These are phyloP conservation scores for Actenoides lindsayi DNA, from an alignment of 2,113 vertebrate genomes.

Conservation along the genomic window DNA sequence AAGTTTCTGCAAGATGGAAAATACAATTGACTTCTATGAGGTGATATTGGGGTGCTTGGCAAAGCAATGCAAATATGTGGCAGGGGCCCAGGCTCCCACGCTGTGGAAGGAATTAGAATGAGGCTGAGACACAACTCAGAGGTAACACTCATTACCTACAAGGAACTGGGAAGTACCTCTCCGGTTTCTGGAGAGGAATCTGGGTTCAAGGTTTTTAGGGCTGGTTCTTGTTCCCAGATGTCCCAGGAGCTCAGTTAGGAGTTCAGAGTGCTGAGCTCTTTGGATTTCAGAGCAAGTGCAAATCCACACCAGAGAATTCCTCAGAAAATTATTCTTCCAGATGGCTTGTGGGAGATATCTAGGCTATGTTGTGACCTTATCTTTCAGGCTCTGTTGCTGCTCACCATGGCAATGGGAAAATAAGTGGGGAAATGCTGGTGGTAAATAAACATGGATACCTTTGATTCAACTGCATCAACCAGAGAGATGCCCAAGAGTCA, in stretches of 20 bases:
- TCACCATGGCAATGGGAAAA: neutral
- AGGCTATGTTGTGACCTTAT: constrained; percentile 10
- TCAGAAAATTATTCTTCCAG: neutral
- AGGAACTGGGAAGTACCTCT: neutral
- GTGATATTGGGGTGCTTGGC: neutral
- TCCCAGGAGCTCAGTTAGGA: neutral
- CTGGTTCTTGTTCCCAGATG: neutral
- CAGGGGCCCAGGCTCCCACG: neutral
- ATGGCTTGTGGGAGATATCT: constrained; percentile 19
- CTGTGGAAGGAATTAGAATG: neutral
- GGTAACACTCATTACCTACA: neutral
- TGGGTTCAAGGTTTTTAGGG: neutral
- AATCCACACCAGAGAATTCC: neutral
- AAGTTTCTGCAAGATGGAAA: neutral
- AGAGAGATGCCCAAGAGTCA: neutral
- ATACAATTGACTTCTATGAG: neutral
- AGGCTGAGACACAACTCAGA: neutral
- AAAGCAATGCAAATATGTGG: neutral
- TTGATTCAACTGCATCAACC: neutral
- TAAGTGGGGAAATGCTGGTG: neutral
- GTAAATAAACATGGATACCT: neutral
- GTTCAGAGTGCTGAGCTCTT: neutral
- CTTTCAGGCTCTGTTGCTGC: constrained; percentile 21
- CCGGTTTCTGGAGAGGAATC: neutral
- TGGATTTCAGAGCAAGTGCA: neutral